Percentiles rank a stretch among this genome's conserved stretches.
These are phyloP conservation scores for Pinna nobilis DNA, from an alignment of 1,140 invertebrate genomes.

Conservation along the genomic window DNA sequence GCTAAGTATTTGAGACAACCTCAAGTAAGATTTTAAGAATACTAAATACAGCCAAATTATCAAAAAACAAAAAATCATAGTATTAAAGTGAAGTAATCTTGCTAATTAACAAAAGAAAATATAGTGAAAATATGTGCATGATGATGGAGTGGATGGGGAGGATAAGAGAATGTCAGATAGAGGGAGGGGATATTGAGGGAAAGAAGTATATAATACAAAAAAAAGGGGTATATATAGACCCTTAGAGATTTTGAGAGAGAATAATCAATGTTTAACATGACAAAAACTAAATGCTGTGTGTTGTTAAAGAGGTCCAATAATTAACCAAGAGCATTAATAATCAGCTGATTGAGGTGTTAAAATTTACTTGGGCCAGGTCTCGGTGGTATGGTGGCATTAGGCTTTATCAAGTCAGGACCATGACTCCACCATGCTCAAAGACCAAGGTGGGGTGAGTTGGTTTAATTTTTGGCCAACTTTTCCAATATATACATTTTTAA, in stretches of 20 bases:
- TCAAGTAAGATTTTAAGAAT: too few species aligned
- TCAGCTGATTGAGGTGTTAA: background rate
- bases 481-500: slow-evolving; percentile 29
- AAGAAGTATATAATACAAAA: background rate
- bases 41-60: too few species aligned
- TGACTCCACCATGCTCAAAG: slow-evolving; percentile 25
- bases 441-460: slow-evolving; percentile 46
- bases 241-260: background rate
- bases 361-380: slow-evolving; percentile 32
- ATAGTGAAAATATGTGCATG: too few species aligned
- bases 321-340: background rate
- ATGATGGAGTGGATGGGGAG: too few species aligned
- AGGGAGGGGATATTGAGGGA: too few species aligned
- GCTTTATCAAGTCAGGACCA: slow-evolving; percentile 47
- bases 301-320: background rate
- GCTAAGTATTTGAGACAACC: too few species aligned
- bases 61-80: too few species aligned
- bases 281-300: background rate
- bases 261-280: background rate
- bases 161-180: too few species aligned
- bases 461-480: slow-evolving; percentile 48
- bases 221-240: background rate
- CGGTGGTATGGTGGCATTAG: slow-evolving; percentile 44
- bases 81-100: too few species aligned
- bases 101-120: too few species aligned